Evolutionary conservation across 2,113 vertebrate species (phyloP).

Genomic region (Podarcis cretensis): DNA sequence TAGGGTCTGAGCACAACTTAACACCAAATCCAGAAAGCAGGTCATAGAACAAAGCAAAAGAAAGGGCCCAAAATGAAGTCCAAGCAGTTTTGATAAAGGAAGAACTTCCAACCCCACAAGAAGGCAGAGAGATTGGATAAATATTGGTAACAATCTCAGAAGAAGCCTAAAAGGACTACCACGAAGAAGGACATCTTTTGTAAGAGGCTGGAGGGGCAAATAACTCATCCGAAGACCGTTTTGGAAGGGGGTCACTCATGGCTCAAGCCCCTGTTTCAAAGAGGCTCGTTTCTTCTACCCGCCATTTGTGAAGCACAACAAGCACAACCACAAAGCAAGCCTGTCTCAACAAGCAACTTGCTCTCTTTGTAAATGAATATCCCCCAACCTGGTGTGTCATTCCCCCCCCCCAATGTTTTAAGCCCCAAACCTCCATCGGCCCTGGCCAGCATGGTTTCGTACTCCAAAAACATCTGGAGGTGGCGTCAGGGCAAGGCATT

Average conservation of each 20-base stretch:
- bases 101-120: conserved; percentile 75
- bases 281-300: not conserved
- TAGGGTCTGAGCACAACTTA: no score
- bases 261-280: not conserved
- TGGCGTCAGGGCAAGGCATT: no score
- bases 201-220: conserved; percentile 51
- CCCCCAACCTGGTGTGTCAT: not conserved
- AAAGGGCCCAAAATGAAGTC: no score
- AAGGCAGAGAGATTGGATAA: conserved; percentile 82
- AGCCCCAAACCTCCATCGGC: no score
- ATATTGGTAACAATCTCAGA: conserved; percentile 81
- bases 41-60: not conserved
- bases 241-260: not conserved
- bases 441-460: no score
- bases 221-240: not conserved
- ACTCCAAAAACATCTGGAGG: no score
- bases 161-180: conserved; percentile 78
- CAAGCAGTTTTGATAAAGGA: no score
- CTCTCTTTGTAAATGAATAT: not conserved
- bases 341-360: not conserved
- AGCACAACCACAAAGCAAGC: rapidly evolving
- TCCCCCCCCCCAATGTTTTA: no score
- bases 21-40: conserved; percentile 5
- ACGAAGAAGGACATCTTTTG: conserved; percentile 73
- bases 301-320: not conserved